Evolutionary conservation across 2,888 invertebrate species (phyloP).

Genomic region (Lepeophtheirus nordmannii): DNA sequence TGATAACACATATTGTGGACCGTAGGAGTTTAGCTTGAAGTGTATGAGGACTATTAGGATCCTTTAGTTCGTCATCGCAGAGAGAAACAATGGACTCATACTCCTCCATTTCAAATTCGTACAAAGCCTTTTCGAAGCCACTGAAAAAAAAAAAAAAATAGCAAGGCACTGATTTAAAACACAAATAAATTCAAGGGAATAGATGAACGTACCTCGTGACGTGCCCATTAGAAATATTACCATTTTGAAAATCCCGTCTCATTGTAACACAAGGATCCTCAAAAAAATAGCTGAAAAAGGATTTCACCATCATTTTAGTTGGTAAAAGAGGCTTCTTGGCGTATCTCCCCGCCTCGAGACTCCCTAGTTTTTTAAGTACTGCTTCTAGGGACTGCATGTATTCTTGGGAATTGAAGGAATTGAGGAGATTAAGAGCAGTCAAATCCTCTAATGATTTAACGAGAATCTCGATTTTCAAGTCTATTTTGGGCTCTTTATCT

Average conservation of each 20-base stretch:
- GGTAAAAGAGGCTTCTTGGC: background rate
- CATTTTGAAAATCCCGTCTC: no score
- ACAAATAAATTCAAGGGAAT: no score
- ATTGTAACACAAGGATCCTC: no score
- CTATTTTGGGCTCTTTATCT: background rate
- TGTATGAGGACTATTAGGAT: slow-evolving; percentile 31
- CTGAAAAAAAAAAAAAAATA: slow-evolving; percentile 32
- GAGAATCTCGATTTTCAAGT: slow-evolving; percentile 56
- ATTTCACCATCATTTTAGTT: background rate
- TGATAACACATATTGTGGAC: slow-evolving; percentile 64
- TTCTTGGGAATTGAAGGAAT: slow-evolving; percentile 65
- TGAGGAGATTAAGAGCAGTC: slow-evolving; percentile 77
- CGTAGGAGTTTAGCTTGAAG: slow-evolving; percentile 52
- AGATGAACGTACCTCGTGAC: no score
- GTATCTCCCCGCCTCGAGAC: slow-evolving; percentile 25
- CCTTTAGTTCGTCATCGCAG: slow-evolving; percentile 61
- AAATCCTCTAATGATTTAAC: slow-evolving; percentile 73
- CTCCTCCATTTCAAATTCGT: slow-evolving; percentile 50
- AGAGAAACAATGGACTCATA: slow-evolving; percentile 61
- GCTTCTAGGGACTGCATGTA: slow-evolving; percentile 68
- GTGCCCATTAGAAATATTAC: no score
- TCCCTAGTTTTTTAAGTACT: slow-evolving; percentile 64
- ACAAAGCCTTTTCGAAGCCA: slow-evolving; percentile 55
- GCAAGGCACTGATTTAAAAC: background rate
- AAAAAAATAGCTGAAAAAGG: background rate